Base-by-base conservation (phyloP, 2,888 invertebrate species). In the Drosophila mettleri region DNA sequence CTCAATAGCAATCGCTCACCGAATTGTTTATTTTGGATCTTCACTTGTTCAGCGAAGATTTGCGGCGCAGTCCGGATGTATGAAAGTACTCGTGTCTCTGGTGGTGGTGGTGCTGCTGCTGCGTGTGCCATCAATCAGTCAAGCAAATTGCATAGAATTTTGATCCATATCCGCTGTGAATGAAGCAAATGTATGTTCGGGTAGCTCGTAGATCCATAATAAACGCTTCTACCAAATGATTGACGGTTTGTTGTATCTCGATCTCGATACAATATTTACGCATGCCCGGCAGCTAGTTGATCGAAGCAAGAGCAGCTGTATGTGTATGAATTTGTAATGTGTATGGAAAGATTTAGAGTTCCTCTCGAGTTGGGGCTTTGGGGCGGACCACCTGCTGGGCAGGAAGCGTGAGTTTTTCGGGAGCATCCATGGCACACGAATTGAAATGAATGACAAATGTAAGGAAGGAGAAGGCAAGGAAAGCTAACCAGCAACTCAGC, bases 301-400 rank as follows among this genome's bases (percentile, higher is more conserved):
- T 60, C 51, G 53, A 38, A 33, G 9, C 51, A 33, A 60, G 31
- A 27, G 16, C 16, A 27, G 12, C 45, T 45, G 18, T 2, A 24
- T 43, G 14, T 20, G 2, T 2, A 18, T 38, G 34, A 5, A 38
- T 8, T 0, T 20, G 7, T 39, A 0, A 29, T 31, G 27, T 41
- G 58, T 16, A 7, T 14, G 39, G 34, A 54, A 72, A 88, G 80
- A 86, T 86, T 74, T 88, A 74, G 65, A 86, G 81, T 88, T 86
- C 77, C 87, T 75, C 70, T 71, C 54, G 48, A 57, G 66, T 69
- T 58, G 43, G 20, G 71, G 43, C 60, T 69, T 58, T 38, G 20
- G 71, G 43, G 57, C 20, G 69, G 89, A 86, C 89, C 90, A 90
- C 90, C 90, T 90, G 90, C 88, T 86, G 90, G 45, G 69, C 84